Evolutionary conservation across 2,113 vertebrate genomes (phyloP).

Genomic region (Notiomystis cincta): DNA sequence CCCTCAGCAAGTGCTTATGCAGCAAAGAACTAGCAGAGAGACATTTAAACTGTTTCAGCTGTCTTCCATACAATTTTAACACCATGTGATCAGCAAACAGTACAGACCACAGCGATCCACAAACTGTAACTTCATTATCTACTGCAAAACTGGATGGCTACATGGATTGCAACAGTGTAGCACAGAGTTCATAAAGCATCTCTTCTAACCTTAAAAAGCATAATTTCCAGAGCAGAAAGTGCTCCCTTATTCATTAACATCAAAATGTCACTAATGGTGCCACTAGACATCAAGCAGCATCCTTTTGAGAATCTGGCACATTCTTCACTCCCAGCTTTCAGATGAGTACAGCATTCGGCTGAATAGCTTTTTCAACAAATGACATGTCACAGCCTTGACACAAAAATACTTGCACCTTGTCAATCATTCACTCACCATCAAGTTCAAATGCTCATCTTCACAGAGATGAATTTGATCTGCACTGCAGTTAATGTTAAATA

Average conservation of each 20-base stretch:
- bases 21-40: background rate
- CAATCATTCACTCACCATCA: conserved; percentile 56
- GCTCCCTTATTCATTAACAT: conserved; percentile 52
- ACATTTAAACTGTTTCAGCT: background rate
- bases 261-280: conserved; percentile 47
- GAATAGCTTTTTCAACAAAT: conserved; percentile 59
- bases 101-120: background rate
- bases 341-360: conserved; percentile 5
- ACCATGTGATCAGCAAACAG: background rate
- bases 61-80: background rate
- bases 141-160: background rate
- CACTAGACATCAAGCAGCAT: conserved; percentile 30
- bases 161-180: background rate
- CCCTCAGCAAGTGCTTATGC: background rate
- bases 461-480: conserved; percentile 27
- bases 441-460: conserved; percentile 39
- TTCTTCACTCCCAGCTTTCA: conserved; percentile 25
- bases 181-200: background rate
- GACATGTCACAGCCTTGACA: conserved; percentile 58
- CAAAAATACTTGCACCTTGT: conserved; percentile 56
- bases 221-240: conserved; percentile 37
- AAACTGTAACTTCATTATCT: background rate
- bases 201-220: background rate
- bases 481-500: conserved; percentile 35
- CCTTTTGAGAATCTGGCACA: conserved; percentile 17